Evolutionary conservation across 2,888 invertebrate species (phyloP).

Genomic region (Papilio protenor): DNA sequence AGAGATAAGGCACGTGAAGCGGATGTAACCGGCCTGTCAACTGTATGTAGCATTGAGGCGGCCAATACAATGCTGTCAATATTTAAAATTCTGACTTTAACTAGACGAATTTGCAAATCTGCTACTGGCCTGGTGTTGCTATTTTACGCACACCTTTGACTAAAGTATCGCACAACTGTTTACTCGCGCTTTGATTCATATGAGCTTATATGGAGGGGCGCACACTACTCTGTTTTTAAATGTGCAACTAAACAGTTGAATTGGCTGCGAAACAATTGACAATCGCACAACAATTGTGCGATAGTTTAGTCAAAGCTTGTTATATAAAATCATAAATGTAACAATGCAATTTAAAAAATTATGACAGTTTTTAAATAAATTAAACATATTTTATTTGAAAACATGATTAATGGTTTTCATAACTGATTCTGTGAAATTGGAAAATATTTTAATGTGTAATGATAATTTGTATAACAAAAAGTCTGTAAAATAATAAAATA

Average conservation of each 20-base stretch:
- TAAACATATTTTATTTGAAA: background rate
- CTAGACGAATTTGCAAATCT: no score
- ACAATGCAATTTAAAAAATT: background rate
- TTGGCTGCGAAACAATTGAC: no score
- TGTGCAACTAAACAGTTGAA: no score
- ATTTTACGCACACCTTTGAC: no score
- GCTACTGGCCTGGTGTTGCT: no score
- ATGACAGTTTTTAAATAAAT: background rate
- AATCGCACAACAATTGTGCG: background rate
- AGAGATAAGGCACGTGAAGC: conserved; percentile 15
- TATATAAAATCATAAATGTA: background rate
- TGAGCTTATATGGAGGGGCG: no score
- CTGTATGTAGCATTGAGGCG: background rate
- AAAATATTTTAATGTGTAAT: background rate
- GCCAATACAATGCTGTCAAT: no score
- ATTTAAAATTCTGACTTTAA: no score
- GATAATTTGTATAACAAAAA: background rate
- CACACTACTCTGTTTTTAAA: no score
- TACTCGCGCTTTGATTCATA: no score
- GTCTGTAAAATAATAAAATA: background rate
- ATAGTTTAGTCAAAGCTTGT: background rate
- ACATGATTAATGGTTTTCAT: background rate
- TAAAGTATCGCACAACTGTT: no score
- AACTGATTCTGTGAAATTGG: background rate
- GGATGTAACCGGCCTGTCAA: background rate